Conservation (phyloP, 2,797 vertebrate species). For the Periparus ater region DNA sequence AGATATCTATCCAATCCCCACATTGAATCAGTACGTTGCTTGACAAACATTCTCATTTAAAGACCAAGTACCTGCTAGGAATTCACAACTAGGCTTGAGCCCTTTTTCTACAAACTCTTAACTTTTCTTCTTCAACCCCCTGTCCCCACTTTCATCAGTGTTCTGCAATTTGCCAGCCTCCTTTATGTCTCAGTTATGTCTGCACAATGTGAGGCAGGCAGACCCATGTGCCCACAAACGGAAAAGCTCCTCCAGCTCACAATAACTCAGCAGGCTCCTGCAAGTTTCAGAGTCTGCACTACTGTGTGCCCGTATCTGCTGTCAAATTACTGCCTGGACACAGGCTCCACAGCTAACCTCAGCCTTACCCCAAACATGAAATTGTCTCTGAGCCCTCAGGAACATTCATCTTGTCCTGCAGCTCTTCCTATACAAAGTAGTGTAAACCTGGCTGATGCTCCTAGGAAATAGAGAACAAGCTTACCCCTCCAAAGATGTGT, state of each 20-base stretch:
- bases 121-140: constrained; percentile 6
- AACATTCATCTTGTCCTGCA: constrained; percentile 20
- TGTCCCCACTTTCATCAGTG: not conserved
- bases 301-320: constrained; percentile 35
- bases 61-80: constrained; percentile 14
- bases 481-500: not conserved
- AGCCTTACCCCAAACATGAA: constrained; percentile 14
- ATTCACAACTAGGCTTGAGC: constrained; percentile 40
- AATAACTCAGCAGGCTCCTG: constrained; percentile 66
- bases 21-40: not conserved
- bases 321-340: constrained; percentile 46
- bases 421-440: not conserved
- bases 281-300: constrained; percentile 34
- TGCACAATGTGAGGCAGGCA: constrained; percentile 44
- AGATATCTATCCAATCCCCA: not conserved
- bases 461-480: not conserved
- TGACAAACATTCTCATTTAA: not conserved
- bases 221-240: constrained; percentile 42
- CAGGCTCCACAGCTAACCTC: constrained; percentile 5
- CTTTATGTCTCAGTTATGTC: constrained; percentile 60
- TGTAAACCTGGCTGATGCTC: not conserved
- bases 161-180: constrained; percentile 46
- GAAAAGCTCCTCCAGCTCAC: constrained; percentile 52
- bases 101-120: constrained; percentile 3
- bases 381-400: not conserved